Evolutionary conservation across 2,113 vertebrate species (phyloP), one percentile per base, ranked within the genome.

Genomic region (Cochlearius cochlearius): DNA sequence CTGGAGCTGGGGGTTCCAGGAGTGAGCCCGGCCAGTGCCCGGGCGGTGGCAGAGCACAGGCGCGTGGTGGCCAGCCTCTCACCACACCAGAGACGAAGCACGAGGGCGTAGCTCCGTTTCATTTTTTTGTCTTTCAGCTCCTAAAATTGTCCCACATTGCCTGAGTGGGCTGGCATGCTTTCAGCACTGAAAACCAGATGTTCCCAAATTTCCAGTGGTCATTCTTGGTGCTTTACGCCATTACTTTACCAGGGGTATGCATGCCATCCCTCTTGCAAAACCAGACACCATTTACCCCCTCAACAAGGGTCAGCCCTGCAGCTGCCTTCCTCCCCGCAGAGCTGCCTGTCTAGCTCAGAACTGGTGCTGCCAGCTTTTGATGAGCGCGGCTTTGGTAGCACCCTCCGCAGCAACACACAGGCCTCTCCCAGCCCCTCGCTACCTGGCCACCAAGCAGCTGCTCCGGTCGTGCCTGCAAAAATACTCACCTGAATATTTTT

Each of bases 81-180:
- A 1, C 41, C 43, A 26, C 49, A 11, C 43, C 72, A 27, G 15
- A 7, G 9, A 66, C 45, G 30, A 4, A 76, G 7, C 64, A 8
- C 4, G 0, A 53, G 73, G 50, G 30, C 0, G 1, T 22, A 56
- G 20, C 66, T 63, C 47, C 0, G 0, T 23, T 36, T 88, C 30
- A 15, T 25, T 43, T n/a, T 23, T 23, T 9, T 41, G 59, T 63
- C 80, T 67, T 94, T 81, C 52, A 16, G 32, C 71, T 90, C 39
- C 73, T 68, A 27, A 60, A 75, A 41, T 20, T 64, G 62, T n/a
- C 66, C 45, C 22, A 4, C 20, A 1, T 13, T 39, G 56, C 80
- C 53, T n/a, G 36, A 64, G 49, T 11, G 36, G 19, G 52, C 69
- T 75, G 73, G 64, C 15, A 1, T 4, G n/a, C 63, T 86, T 38